These are phyloP conservation scores for Zhuqinia jingwanae DNA, from an alignment of 2,888 invertebrate genomes.

Conservation along the genomic window DNA sequence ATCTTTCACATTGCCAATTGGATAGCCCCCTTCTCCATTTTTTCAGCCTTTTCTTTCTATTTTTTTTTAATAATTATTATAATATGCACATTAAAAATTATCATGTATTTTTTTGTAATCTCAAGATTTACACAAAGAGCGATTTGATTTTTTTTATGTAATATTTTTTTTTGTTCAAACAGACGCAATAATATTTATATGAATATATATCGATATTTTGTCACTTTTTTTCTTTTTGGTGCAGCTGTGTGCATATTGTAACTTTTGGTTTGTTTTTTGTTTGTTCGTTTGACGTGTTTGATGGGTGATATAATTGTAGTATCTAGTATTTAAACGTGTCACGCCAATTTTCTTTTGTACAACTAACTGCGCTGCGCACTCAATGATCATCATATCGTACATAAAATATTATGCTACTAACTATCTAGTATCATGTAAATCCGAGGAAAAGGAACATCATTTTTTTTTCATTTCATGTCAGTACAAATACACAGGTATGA, in stretches of 20 bases:
- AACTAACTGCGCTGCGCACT: background rate
- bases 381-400: background rate
- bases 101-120: constrained; percentile 39
- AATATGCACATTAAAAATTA: constrained; percentile 3
- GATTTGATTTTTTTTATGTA: background rate
- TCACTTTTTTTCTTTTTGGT: background rate
- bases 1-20: no score
- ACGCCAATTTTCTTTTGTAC: background rate
- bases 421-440: background rate
- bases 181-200: background rate
- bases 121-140: constrained; percentile 29
- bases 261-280: background rate
- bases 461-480: constrained; percentile 5
- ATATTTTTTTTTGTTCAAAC: constrained; percentile 25
- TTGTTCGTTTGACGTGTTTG: background rate
- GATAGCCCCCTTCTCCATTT: background rate
- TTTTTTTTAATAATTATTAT: constrained; percentile 4
- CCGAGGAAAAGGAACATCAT: constrained; percentile 20
- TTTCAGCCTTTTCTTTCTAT: constrained; percentile 38
- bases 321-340: background rate
- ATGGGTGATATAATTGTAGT: background rate
- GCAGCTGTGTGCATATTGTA: no score
- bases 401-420: constrained; percentile 1
- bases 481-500: constrained; percentile 5
- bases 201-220: constrained; percentile 1